These are phyloP conservation scores for Pantelozetes paolii DNA, from an alignment of 2,888 invertebrate species.

Conservation along the genomic window DNA sequence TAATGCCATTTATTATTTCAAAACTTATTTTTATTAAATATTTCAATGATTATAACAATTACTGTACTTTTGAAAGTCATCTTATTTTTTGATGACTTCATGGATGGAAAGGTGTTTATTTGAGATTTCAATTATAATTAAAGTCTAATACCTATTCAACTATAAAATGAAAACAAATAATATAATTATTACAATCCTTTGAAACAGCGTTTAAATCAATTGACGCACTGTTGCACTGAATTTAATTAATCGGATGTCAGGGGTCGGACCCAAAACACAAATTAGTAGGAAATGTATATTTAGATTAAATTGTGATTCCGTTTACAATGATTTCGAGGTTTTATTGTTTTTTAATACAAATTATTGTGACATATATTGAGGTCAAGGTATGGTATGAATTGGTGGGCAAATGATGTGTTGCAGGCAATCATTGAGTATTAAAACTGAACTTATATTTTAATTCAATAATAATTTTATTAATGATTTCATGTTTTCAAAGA, in stretches of 20 bases:
- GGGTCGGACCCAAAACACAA: too few species aligned
- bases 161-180: background rate
- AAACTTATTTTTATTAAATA: too few species aligned
- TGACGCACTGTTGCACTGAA: background rate
- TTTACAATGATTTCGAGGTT: background rate
- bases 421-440: background rate
- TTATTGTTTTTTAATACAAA: background rate
- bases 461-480: background rate
- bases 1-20: background rate
- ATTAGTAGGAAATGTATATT: too few species aligned
- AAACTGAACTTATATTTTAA: too few species aligned
- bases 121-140: too few species aligned
- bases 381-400: conserved; percentile 10
- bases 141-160: too few species aligned
- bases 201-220: background rate
- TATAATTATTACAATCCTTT: background rate
- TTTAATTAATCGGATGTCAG: background rate
- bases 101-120: too few species aligned
- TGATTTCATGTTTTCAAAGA: too few species aligned
- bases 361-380: conserved; percentile 25
- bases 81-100: too few species aligned
- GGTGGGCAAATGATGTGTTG: background rate
- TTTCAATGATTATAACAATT: too few species aligned
- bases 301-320: too few species aligned
- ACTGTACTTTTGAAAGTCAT: too few species aligned